A percentile compares a stretch with the other conserved stretches of the same genome.
Evolutionary conservation across 2,113 vertebrate species (phyloP).

Genomic region (Cepphus grylle): DNA sequence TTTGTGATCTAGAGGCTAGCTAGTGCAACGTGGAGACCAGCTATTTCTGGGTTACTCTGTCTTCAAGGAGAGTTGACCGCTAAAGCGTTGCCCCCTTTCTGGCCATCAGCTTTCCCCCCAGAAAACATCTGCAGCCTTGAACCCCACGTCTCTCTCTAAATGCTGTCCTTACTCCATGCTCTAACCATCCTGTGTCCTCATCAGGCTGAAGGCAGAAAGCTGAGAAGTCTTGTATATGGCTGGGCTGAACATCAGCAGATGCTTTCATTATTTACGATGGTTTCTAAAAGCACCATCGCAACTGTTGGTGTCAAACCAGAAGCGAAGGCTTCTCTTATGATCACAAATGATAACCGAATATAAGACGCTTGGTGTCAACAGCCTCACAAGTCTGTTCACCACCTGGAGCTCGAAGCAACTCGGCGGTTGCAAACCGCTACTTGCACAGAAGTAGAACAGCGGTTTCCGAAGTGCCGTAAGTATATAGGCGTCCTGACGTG

Average conservation of each 20-base stretch:
- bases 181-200: background rate
- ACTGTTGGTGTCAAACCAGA: background rate
- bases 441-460: fast-evolving
- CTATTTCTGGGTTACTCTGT: background rate
- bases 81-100: background rate
- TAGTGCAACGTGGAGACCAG: background rate
- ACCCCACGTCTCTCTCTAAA: background rate
- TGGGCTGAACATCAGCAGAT: background rate
- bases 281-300: background rate
- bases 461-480: background rate
- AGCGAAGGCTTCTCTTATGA: background rate
- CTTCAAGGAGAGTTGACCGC: background rate
- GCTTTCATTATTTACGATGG: background rate
- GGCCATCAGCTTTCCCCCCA: background rate
- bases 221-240: background rate
- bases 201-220: background rate
- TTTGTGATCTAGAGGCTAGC: background rate
- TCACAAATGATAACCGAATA: background rate
- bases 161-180: background rate
- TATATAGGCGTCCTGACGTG: background rate
- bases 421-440: background rate
- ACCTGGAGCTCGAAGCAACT: background rate
- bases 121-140: background rate
- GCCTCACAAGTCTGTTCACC: background rate
- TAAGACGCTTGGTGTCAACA: background rate